phyloP scores from a whole-genome alignment of 2,888 invertebrate species.

The Diloba caeruleocephala region DNA sequence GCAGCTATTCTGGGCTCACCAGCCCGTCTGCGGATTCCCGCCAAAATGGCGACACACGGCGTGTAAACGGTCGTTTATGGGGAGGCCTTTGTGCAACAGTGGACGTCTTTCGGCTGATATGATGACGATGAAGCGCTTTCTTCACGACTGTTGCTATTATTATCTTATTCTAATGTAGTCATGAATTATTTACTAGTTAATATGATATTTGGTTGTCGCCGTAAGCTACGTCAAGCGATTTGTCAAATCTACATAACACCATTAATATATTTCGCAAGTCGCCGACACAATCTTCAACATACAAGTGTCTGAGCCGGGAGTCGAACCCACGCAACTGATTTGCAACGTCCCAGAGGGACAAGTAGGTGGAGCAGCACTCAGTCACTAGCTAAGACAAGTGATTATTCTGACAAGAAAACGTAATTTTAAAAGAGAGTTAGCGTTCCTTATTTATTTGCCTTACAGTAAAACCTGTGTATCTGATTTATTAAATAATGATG shows the following conservation, averaged over 20 bases:
- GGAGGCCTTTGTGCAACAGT: too few relatives aligned
- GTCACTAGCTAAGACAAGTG: conserved; percentile 57
- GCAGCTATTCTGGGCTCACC: too few relatives aligned
- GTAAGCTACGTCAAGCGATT: conserved; percentile 63
- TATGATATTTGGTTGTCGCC: conserved; percentile 44
- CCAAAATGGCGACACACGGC: too few relatives aligned
- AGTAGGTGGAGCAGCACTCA: conserved; percentile 69
- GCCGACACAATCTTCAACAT: conserved; percentile 68
- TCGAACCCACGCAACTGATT: conserved; percentile 85
- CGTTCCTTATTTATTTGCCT: too few relatives aligned
- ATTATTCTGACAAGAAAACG: conserved; percentile 54
- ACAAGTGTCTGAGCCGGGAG: conserved; percentile 73
- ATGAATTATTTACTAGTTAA: conserved; percentile 42
- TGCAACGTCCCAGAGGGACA: conserved; percentile 71
- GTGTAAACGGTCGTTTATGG: too few relatives aligned
- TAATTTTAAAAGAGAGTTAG: not conserved
- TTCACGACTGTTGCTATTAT: not conserved
- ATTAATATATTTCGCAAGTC: conserved; percentile 79
- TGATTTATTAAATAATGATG: too few relatives aligned
- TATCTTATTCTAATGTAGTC: not conserved
- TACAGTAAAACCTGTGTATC: too few relatives aligned
- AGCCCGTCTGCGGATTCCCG: too few relatives aligned
- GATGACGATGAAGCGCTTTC: not conserved
- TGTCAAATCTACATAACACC: conserved; percentile 74
- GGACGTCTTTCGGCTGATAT: too few relatives aligned